Conservation (phyloP, 2,888 invertebrate species). For the Eristalis arbustorum region DNA sequence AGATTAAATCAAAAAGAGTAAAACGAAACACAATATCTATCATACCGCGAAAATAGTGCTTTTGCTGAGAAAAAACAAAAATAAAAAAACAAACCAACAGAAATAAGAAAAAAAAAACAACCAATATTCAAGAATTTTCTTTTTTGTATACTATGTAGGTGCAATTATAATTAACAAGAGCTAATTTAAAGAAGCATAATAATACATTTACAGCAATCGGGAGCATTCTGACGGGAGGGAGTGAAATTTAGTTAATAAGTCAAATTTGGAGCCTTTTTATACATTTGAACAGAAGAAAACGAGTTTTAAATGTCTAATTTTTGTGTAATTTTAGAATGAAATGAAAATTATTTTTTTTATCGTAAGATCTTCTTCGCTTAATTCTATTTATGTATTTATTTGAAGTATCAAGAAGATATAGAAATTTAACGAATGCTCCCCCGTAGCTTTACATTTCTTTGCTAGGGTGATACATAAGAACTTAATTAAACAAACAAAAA, state of each 20-base stretch:
- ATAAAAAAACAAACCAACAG: background rate
- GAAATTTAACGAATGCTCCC: constrained; percentile 51
- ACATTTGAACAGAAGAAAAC: constrained; percentile 34
- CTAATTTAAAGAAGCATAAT: constrained; percentile 2
- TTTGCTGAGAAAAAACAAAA: too few species aligned
- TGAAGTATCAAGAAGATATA: constrained; percentile 22
- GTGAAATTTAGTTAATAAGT: constrained; percentile 60
- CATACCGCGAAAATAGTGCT: constrained; percentile 15
- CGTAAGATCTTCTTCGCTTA: constrained; percentile 57
- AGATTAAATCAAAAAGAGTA: constrained; percentile 7
- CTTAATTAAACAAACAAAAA: background rate
- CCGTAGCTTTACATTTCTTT: constrained; percentile 48
- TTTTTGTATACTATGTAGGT: constrained; percentile 39
- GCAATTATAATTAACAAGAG: constrained; percentile 44
- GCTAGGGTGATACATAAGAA: constrained; percentile 56
- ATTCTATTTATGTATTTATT: constrained; percentile 61
- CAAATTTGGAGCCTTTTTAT: constrained; percentile 55
- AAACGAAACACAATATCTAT: background rate
- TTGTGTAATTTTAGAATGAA: constrained; percentile 42
- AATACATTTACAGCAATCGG: constrained; percentile 41
- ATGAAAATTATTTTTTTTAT: constrained; percentile 55
- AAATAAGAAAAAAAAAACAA: background rate
- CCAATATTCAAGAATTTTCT: constrained; percentile 28
- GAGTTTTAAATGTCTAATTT: constrained; percentile 52
- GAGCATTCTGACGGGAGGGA: constrained; percentile 49